These are phyloP conservation scores for Cryptocheilus praepositus DNA, from an alignment of 2,888 invertebrate genomes.

Conservation along the genomic window DNA sequence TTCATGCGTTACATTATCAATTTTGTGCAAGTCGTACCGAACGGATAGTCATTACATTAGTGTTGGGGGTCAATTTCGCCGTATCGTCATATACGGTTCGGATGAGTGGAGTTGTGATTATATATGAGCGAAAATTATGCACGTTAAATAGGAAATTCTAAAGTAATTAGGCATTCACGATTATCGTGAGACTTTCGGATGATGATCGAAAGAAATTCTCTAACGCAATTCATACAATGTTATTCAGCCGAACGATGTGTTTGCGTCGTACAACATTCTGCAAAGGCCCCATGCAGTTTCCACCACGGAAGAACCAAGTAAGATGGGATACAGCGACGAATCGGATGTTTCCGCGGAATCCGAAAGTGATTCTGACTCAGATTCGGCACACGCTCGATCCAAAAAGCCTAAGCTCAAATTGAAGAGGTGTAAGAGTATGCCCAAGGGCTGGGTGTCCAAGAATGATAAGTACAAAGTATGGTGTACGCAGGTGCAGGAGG, in stretches of 20 bases:
- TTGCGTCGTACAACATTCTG: constrained; percentile 68
- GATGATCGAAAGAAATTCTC: too few species aligned
- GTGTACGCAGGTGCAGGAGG: constrained; percentile 84
- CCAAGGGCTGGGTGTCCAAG: constrained; percentile 72
- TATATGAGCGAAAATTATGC: too few species aligned
- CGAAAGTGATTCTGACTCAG: constrained; percentile 79
- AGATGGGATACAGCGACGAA: constrained; percentile 80
- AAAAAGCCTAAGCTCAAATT: constrained; percentile 78
- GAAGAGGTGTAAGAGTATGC: constrained; percentile 71
- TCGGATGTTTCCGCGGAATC: constrained; percentile 76
- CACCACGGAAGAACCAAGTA: constrained; percentile 53
- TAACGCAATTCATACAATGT: constrained; percentile 9
- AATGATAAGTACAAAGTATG: constrained; percentile 88
- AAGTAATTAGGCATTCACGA: neutral
- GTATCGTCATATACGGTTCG: neutral
- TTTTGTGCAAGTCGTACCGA: too few species aligned
- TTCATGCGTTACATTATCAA: neutral
- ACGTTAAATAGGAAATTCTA: too few species aligned
- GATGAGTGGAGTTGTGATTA: neutral
- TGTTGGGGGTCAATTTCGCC: too few species aligned
- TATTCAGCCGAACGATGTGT: constrained; percentile 63
- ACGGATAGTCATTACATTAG: too few species aligned
- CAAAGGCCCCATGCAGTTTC: constrained; percentile 64
- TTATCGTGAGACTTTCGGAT: too few species aligned
- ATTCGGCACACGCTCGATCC: constrained; percentile 69